Evolutionary conservation across 2,797 vertebrate species (phyloP).

Genomic region (Xenopus petersii): DNA sequence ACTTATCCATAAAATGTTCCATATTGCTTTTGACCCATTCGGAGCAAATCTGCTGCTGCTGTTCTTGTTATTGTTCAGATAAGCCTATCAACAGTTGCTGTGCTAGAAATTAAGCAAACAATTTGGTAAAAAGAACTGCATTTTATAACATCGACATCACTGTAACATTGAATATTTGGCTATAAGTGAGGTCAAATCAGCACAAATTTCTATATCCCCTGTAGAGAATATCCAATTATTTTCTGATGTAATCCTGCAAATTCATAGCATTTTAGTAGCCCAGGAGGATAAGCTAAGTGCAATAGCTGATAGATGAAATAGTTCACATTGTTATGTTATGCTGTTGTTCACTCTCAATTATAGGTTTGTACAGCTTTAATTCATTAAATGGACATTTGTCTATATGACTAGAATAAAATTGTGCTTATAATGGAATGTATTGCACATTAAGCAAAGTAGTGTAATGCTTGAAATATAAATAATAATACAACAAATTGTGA

Average conservation of each 20-base stretch:
- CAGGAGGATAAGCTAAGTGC: neutral
- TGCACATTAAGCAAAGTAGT: too few relatives aligned
- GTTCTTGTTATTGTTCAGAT: constrained; percentile 30
- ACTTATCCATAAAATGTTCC: constrained; percentile 29
- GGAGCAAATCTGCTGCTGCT: constrained; percentile 18
- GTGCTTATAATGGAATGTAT: too few relatives aligned
- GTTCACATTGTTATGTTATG: neutral
- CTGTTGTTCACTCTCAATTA: neutral
- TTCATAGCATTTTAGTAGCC: neutral
- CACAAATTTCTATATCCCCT: neutral
- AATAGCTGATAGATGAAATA: neutral
- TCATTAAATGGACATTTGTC: neutral
- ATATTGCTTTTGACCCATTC: constrained; percentile 12
- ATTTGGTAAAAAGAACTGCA: neutral
- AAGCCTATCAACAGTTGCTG: constrained; percentile 17
- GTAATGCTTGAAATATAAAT: too few relatives aligned
- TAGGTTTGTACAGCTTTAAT: neutral
- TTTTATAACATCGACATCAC: neutral
- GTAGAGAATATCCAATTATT: constrained; percentile 2
- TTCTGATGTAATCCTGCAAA: neutral
- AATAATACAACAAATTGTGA: too few relatives aligned
- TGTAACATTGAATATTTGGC: neutral
- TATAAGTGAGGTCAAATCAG: constrained; percentile 5
- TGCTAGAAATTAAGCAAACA: neutral
- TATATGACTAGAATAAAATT: too few relatives aligned